Evolutionary conservation across 2,113 vertebrate species (phyloP).

Genomic region (Rhinichthys klamathensis): DNA sequence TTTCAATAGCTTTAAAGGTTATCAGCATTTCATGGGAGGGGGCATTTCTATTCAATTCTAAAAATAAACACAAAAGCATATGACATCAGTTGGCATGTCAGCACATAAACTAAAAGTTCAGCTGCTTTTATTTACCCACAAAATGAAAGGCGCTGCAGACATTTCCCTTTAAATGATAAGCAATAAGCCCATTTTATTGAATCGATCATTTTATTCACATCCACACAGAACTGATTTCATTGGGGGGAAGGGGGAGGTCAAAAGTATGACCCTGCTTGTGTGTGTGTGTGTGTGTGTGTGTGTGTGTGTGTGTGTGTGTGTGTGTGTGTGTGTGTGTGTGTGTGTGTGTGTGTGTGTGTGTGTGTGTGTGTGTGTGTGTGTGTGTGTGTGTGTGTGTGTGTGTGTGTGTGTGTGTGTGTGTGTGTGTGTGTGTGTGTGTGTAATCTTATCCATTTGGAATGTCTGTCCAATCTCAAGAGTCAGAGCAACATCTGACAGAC

Average conservation of each 20-base stretch:
- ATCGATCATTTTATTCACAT: background rate
- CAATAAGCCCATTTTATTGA: background rate
- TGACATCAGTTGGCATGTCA: background rate
- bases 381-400: background rate
- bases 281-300: background rate
- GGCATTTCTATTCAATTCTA: background rate
- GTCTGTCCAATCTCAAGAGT: conserved; percentile 78
- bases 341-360: background rate
- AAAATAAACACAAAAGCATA: conserved; percentile 11
- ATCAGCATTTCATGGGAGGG: background rate
- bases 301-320: conserved; percentile 29
- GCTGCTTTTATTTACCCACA: background rate
- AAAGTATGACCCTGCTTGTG: background rate
- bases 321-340: conserved; percentile 18
- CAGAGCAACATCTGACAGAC: conserved; percentile 27
- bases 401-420: background rate
- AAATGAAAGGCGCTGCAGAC: background rate
- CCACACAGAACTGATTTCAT: background rate
- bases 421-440: background rate
- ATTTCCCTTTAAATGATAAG: background rate
- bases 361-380: background rate
- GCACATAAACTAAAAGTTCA: too few species aligned
- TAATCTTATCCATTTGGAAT: conserved; percentile 75
- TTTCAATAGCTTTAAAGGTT: conserved; percentile 23
- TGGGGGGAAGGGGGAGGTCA: background rate